phyloP scores from a whole-genome alignment of 1,140 invertebrate genomes.

The Solen grandis region DNA sequence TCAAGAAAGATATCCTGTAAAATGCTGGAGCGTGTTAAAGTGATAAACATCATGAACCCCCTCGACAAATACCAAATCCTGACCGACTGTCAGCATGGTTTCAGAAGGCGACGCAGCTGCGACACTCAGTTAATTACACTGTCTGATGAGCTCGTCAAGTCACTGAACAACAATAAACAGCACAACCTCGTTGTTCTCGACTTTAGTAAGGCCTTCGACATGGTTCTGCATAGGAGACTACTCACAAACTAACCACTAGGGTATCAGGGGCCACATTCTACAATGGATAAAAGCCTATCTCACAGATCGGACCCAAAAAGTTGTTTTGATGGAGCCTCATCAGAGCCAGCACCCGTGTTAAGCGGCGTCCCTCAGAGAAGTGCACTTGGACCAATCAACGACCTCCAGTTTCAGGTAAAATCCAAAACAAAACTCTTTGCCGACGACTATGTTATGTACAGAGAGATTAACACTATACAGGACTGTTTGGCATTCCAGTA shows the following conservation, averaged over 20 bases:
- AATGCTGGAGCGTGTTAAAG: not conserved
- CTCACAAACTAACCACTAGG: not conserved
- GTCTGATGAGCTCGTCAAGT: not conserved
- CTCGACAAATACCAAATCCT: no score
- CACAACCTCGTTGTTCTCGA: not conserved
- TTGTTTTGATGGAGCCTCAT: no score
- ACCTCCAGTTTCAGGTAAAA: not conserved
- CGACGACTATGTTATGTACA: constrained; percentile 20
- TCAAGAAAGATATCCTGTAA: not conserved
- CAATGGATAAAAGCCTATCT: not conserved
- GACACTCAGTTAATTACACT: not conserved
- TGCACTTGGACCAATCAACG: constrained; percentile 4
- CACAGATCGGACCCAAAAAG: not conserved
- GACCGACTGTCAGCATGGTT: no score
- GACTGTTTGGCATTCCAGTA: not conserved
- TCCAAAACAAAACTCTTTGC: no score
- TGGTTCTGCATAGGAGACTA: not conserved
- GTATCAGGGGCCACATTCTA: not conserved
- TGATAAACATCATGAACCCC: not conserved
- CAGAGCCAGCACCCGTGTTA: not conserved
- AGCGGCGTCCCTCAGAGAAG: constrained; percentile 1
- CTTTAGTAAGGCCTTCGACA: constrained; percentile 8
- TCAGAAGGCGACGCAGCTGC: no score
- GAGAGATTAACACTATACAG: not conserved
- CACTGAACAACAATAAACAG: not conserved